Evolutionary conservation across 2,888 invertebrate species (phyloP).

Genomic region (Eulithis testata): DNA sequence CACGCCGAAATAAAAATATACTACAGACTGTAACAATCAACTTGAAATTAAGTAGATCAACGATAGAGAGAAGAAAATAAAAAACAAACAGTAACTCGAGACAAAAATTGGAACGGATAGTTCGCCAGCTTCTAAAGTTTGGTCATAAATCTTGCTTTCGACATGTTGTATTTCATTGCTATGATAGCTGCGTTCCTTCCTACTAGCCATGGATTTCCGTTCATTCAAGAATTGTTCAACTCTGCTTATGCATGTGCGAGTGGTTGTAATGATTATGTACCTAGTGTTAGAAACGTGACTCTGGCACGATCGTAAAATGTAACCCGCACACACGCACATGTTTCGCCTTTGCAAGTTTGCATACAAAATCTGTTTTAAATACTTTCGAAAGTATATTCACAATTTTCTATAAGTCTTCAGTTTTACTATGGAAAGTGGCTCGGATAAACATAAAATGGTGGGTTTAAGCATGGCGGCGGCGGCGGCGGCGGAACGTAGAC

Average conservation of each 20-base stretch:
- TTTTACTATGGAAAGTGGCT: constrained; percentile 17
- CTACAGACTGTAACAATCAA: constrained; percentile 7
- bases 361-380: constrained; percentile 32
- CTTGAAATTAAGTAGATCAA: background rate
- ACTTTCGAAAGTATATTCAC: constrained; percentile 16
- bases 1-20: constrained; percentile 36
- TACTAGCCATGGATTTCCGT: constrained; percentile 22
- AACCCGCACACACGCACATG: constrained; percentile 47
- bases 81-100: constrained; percentile 5
- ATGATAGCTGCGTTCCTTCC: constrained; percentile 11
- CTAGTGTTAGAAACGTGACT: constrained; percentile 49
- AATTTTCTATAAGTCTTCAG: background rate
- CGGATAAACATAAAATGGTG: constrained; percentile 21
- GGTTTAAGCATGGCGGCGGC: constrained; percentile 15
- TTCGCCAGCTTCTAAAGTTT: constrained; percentile 18
- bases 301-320: constrained; percentile 44
- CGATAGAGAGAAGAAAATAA: constrained; percentile 3
- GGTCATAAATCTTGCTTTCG: constrained; percentile 22
- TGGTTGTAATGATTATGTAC: constrained; percentile 45
- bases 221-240: constrained; percentile 37
- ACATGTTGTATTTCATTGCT: constrained; percentile 21
- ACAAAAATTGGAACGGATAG: constrained; percentile 20
- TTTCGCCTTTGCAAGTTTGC: constrained; percentile 35
- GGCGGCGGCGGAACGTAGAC: constrained; percentile 39
- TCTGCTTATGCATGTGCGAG: constrained; percentile 24